Percentiles rank a stretch among this genome's conserved stretches.
phyloP scores from a whole-genome alignment of 2,113 vertebrate genomes.

The Taxidea taxus region DNA sequence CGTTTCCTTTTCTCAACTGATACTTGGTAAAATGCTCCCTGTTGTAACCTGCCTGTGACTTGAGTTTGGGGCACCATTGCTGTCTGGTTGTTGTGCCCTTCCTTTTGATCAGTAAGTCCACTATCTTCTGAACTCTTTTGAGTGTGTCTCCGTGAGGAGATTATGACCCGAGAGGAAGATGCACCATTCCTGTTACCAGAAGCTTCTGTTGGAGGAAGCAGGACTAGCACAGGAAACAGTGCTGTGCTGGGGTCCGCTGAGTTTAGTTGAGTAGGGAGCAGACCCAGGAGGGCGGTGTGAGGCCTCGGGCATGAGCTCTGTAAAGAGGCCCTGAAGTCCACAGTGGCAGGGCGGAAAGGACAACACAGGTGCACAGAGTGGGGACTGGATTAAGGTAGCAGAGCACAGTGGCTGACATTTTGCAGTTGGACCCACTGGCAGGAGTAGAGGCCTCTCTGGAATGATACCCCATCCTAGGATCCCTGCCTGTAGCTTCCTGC shows the following conservation, averaged over 20 bases:
- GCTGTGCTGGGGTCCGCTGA: not conserved
- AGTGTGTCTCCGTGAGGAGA: not conserved
- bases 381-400: not conserved
- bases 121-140: not conserved
- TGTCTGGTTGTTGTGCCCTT: not conserved
- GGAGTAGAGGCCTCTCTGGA: not conserved
- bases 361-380: not conserved
- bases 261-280: not conserved
- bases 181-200: not conserved
- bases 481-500: not conserved
- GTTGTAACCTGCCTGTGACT: too few species aligned
- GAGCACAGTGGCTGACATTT: not conserved
- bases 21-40: not conserved
- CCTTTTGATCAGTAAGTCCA: not conserved
- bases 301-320: too few species aligned
- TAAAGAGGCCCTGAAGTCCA: not conserved
- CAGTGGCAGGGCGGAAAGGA: not conserved
- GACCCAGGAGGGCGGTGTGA: not conserved
- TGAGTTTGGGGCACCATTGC: not conserved
- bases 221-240: not conserved
- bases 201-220: not conserved
- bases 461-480: not conserved
- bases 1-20: not conserved
- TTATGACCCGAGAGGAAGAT: not conserved
- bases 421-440: not conserved